These are phyloP conservation scores for Calycopis cecrops DNA, from an alignment of 1,140 invertebrate species.

Conservation along the genomic window DNA sequence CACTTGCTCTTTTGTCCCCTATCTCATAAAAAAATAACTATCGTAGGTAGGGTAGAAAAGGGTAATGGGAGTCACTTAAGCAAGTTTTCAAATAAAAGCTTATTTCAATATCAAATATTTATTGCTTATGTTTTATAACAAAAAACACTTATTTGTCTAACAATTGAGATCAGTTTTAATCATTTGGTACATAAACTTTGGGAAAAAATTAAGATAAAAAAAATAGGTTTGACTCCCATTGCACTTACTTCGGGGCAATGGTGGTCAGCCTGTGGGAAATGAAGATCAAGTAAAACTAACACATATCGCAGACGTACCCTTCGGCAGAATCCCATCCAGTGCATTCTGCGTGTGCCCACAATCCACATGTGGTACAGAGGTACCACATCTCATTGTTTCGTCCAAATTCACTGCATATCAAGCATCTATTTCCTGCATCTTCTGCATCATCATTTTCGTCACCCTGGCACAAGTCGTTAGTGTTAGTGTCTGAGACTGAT, in stretches of 20 bases:
- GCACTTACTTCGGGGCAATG: conserved; percentile 29
- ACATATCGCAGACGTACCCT: conserved; percentile 35
- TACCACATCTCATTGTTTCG: conserved; percentile 40
- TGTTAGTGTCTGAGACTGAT: conserved; percentile 33
- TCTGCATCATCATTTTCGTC: conserved; percentile 38
- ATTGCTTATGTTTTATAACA: too few species aligned
- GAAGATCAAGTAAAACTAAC: conserved; percentile 29
- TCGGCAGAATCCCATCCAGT: conserved; percentile 32
- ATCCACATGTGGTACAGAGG: conserved; percentile 33
- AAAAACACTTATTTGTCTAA: too few species aligned
- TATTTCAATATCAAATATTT: too few species aligned
- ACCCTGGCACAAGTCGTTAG: conserved; percentile 38
- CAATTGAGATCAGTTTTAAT: too few species aligned
- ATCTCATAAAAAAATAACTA: too few species aligned
- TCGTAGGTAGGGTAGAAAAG: too few species aligned
- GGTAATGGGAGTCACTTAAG: too few species aligned
- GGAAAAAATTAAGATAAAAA: too few species aligned
- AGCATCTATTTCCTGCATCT: conserved; percentile 34
- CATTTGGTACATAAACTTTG: too few species aligned
- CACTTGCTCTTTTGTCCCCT: too few species aligned
- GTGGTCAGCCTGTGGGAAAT: conserved; percentile 28
- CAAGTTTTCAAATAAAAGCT: too few species aligned
- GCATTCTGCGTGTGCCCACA: conserved; percentile 34
- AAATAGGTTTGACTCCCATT: conserved; percentile 33
- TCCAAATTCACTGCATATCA: conserved; percentile 35